A percentile compares a stretch with the other conserved stretches of the same genome.
Evolutionary conservation across 2,888 invertebrate species (phyloP).

Genomic region (Tenthredo scrophulariae): DNA sequence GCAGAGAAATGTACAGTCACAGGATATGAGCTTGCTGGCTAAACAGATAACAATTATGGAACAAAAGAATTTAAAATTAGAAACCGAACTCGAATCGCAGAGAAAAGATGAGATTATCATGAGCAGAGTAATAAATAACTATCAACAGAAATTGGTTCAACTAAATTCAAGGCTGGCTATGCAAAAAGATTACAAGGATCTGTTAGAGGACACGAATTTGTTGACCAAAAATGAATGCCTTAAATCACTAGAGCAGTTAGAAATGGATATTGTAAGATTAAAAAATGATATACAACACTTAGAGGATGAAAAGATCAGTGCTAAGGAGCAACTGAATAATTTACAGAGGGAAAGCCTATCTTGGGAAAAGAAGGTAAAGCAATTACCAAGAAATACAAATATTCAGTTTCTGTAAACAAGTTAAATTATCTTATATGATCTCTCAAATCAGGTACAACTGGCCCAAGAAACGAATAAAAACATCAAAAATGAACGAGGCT

Average conservation of each 20-base stretch:
- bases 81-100: constrained; percentile 83
- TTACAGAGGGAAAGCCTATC: constrained; percentile 85
- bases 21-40: constrained; percentile 85
- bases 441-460: constrained; percentile 77
- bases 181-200: constrained; percentile 80
- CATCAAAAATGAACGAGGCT: constrained; percentile 83
- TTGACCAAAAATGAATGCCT: constrained; percentile 80
- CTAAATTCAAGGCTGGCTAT: constrained; percentile 76
- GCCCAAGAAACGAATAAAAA: constrained; percentile 86
- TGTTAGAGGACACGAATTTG: constrained; percentile 81
- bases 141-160: constrained; percentile 82
- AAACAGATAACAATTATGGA: constrained; percentile 86
- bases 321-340: constrained; percentile 83
- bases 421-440: constrained; percentile 27
- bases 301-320: constrained; percentile 83
- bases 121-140: constrained; percentile 81
- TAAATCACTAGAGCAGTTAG: constrained; percentile 82
- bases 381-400: constrained; percentile 25
- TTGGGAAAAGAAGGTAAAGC: constrained; percentile 89
- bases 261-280: constrained; percentile 84
- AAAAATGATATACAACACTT: constrained; percentile 85
- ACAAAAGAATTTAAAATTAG: constrained; percentile 87
- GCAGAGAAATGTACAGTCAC: constrained; percentile 84
- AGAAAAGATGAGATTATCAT: constrained; percentile 81
- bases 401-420: neutral